Evolutionary conservation across 1,140 invertebrate species (phyloP), one percentile per base, ranked within the genome.

Genomic region (Danaus melanippus): DNA sequence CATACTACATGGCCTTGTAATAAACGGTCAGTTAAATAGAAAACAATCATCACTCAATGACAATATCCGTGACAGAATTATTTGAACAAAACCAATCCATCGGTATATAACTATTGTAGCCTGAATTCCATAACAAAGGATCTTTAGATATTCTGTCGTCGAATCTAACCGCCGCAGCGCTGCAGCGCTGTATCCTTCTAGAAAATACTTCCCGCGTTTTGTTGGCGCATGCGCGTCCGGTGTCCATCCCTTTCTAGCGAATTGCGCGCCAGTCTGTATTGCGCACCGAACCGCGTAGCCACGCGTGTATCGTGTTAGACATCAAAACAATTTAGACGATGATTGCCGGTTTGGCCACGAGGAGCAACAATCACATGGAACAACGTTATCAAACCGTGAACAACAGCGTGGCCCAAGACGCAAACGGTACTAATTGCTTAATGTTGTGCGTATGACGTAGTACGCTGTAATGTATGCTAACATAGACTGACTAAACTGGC

Each of bases 171-270:
- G 39, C 21, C 51, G 45, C 53, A 63, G 58, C 58, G 66, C 62
- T 55, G 42, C 42, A 64, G 53, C 68, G 57, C 32, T 53, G 50
- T 15, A 69, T 63, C 56, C 66, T 77, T 81, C 75, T 82, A 82
- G 76, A 80, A 80, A 60, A 56, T 63, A 58, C 73, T 84, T 84
- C 79, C 81, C 81, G 81, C 79, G 71, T 76, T 77, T 74, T 67
- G 48, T 64, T 50, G 43, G 70, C 81, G 81, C 81, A 80, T 80
- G 81, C 81, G 79, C 46, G 49, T 67, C 49, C 32, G 58, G 58
- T 46, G 58, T 62, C 69, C 64, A 63, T 77, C 71, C 74, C 70
- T 72, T 65, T 73, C 71, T 62, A 51, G 64, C 71, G 69, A 71
- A 74, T 62, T 79, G 74, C 79, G 81, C 79, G 77, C 65, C 81